Percentiles rank a stretch among this genome's conserved stretches.
These are phyloP conservation scores for Odontamblyopus rebecca DNA, from an alignment of 2,797 vertebrate genomes.

Conservation along the genomic window DNA sequence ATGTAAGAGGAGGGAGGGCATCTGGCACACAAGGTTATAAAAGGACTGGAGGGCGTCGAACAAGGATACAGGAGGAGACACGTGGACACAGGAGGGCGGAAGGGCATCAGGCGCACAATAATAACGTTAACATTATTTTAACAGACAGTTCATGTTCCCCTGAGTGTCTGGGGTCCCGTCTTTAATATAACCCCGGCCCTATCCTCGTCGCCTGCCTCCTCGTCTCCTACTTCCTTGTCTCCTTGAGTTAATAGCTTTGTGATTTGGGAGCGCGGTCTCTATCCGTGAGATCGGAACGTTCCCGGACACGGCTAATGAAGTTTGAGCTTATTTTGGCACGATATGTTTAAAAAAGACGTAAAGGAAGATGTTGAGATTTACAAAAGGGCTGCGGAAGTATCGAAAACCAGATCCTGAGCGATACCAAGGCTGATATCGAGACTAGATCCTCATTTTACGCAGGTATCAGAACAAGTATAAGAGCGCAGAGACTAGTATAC, in stretches of 20 bases:
- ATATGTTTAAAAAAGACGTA: not conserved
- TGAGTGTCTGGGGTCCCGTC: not conserved
- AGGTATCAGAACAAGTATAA: too few species aligned
- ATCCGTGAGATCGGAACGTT: conserved; percentile 2
- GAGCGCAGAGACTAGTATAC: too few species aligned
- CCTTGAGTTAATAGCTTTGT: conserved; percentile 15
- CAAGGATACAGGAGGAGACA: too few species aligned
- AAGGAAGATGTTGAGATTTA: not conserved
- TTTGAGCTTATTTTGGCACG: not conserved
- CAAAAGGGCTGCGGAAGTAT: too few species aligned
- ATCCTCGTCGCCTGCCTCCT: not conserved
- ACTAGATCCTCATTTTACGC: too few species aligned
- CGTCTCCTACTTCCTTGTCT: not conserved
- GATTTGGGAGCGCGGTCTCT: conserved; percentile 7
- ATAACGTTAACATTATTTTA: not conserved
- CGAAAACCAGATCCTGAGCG: too few species aligned
- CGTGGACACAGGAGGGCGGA: too few species aligned
- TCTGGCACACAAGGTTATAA: too few species aligned
- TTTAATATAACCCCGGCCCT: not conserved
- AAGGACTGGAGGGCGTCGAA: too few species aligned
- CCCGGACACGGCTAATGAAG: not conserved
- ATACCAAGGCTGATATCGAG: too few species aligned
- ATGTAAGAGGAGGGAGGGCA: too few species aligned
- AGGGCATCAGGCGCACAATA: not conserved
- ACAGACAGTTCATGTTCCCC: not conserved